Evolutionary conservation across 2,797 vertebrate genomes (phyloP).

Genomic region (Threskiornis aethiopicus): DNA sequence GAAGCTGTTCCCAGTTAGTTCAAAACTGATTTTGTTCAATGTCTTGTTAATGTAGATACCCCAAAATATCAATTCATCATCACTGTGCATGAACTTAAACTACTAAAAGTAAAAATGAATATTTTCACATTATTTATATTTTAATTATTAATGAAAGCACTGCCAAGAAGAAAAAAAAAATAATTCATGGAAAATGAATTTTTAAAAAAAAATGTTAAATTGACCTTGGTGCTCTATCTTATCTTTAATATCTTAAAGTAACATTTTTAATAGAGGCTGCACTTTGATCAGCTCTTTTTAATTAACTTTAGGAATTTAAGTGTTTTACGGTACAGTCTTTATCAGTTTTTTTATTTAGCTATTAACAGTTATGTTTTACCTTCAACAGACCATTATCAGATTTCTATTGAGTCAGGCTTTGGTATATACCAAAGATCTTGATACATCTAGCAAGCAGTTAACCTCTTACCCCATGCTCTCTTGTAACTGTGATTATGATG

Average conservation of each 20-base stretch:
- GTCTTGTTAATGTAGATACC: constrained; percentile 53
- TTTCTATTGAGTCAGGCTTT: constrained; percentile 27
- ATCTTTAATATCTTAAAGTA: constrained; percentile 61
- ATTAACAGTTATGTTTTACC: constrained; percentile 65
- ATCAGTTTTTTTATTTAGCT: constrained; percentile 49
- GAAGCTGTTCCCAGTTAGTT: constrained; percentile 57
- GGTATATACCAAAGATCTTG: constrained; percentile 33
- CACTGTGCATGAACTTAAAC: constrained; percentile 55
- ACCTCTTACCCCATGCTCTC: constrained; percentile 53
- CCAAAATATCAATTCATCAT: constrained; percentile 60
- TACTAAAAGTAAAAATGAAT: constrained; percentile 61
- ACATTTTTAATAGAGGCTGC: constrained; percentile 49
- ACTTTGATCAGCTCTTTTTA: constrained; percentile 65
- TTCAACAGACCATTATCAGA: constrained; percentile 35
- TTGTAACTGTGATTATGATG: constrained; percentile 58
- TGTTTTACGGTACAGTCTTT: constrained; percentile 50
- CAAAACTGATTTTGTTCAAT: constrained; percentile 48
- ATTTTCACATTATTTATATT: constrained; percentile 67
- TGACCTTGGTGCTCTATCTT: constrained; percentile 59
- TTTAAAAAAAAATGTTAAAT: not conserved
- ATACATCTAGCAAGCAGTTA: constrained; percentile 62
- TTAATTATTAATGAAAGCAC: constrained; percentile 23
- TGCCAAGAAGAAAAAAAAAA: not conserved
- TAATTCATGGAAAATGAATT: constrained; percentile 43
- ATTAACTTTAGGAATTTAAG: constrained; percentile 66